Percentiles rank a stretch among this genome's conserved stretches.
Conservation (phyloP, 2,113 vertebrate species). For the Chinchilla lanigera region DNA sequence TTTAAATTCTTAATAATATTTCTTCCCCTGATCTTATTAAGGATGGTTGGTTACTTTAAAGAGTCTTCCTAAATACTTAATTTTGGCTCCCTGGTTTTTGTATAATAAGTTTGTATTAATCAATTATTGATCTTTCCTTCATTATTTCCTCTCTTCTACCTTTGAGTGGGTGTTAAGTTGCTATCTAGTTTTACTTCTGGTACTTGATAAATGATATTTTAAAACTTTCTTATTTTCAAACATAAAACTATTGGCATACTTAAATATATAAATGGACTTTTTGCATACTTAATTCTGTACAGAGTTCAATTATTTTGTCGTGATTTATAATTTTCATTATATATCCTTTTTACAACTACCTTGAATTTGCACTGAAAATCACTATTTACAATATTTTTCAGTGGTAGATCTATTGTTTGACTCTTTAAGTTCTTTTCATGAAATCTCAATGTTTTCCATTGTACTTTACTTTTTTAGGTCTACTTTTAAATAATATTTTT, state of each 20-base stretch:
- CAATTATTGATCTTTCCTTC: conserved; percentile 17
- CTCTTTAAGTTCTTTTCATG: not conserved
- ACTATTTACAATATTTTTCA: not conserved
- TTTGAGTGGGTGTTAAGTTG: not conserved
- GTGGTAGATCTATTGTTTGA: not conserved
- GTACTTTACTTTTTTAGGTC: not conserved
- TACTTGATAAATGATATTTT: not conserved
- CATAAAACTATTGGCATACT: not conserved
- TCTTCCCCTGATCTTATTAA: not conserved
- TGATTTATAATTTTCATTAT: not conserved
- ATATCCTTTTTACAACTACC: not conserved
- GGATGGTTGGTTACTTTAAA: not conserved
- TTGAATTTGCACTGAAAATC: not conserved
- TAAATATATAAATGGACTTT: not conserved
- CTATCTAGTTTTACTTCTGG: not conserved
- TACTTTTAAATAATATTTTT: not conserved
- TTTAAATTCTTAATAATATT: too few species aligned
- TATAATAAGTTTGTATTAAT: not conserved
- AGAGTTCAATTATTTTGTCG: not conserved
- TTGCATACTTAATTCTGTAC: not conserved
- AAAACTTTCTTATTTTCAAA: not conserved
- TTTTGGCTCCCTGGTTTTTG: not conserved
- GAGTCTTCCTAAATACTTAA: not conserved
- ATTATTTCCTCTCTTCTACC: not conserved
- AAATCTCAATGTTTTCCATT: not conserved